Evolutionary conservation across 2,888 invertebrate species (phyloP).

Genomic region (Andrena dorsata): DNA sequence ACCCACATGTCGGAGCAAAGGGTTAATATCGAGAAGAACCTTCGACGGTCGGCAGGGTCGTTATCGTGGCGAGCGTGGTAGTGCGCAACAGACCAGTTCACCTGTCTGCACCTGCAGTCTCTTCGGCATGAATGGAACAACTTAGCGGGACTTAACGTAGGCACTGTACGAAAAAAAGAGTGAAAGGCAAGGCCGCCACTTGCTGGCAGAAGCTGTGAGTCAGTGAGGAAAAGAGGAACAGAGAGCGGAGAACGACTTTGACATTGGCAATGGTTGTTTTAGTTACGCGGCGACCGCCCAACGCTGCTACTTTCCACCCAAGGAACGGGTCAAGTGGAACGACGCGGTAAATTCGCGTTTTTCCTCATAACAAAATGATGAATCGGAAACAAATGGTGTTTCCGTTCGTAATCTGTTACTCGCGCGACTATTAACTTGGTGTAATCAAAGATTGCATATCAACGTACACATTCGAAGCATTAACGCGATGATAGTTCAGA

Average conservation of each 20-base stretch:
- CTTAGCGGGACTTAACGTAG: constrained; percentile 68
- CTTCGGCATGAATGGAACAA: constrained; percentile 59
- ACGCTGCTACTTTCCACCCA: constrained; percentile 9
- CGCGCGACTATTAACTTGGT: background rate
- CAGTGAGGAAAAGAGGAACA: constrained; percentile 6
- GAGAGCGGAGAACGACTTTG: constrained; percentile 32
- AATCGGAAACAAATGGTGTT: background rate
- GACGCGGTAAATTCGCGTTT: background rate
- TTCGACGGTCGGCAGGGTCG: constrained; percentile 23
- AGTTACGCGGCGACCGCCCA: constrained; percentile 13
- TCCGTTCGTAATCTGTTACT: background rate
- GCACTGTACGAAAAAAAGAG: constrained; percentile 58
- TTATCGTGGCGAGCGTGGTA: constrained; percentile 15
- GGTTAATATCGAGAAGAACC: constrained; percentile 21
- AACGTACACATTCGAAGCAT: background rate
- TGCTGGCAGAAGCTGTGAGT: constrained; percentile 47
- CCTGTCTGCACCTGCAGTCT: constrained; percentile 38
- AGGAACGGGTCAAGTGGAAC: constrained; percentile 24
- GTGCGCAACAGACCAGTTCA: constrained; percentile 8
- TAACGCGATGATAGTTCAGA: background rate
- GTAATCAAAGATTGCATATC: constrained; percentile 10
- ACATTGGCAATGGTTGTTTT: constrained; percentile 59
- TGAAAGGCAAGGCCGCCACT: constrained; percentile 62
- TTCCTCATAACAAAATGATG: background rate
- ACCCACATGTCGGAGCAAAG: background rate